Evolutionary conservation across 2,113 vertebrate genomes (phyloP), one percentile per base, ranked within the genome.

Genomic region (Calidris pygmaea): DNA sequence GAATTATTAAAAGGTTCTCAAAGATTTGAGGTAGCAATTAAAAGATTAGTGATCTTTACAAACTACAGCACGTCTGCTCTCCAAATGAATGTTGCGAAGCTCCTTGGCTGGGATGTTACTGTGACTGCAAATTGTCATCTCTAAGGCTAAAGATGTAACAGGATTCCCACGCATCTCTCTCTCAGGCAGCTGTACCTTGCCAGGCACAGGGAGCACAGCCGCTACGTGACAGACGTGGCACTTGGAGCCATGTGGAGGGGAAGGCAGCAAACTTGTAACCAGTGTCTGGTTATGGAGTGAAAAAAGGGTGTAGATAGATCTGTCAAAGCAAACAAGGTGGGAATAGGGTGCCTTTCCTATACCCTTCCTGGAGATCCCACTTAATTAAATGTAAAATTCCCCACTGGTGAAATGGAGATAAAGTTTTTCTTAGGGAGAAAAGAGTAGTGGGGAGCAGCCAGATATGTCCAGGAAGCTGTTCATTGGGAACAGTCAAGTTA

Each of bases 161-260:
- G 78, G 56, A 85, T 87, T 85, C 74, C 87, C 92, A 78, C 5
- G 0, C 80, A n/a, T 11, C 56, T 55, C 68, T 66, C 39, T 55
- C 32, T 1, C n/a, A 70, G 67, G 35, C 91, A 89, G 92, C 62
- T 72, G 73, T 37, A 77, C 26, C 7, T 79, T 65, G 34, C 66
- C 34, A 6, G 0, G 47, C 47, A 4, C 21, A 39, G 62, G 35
- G 58, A 35, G 20, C 3, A 10, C 67, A 83, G 53, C 67, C 3
- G 2, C 62, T 29, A 0, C 0, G 1, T 34, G 81, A 8, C 73
- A 91, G 56, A 62, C 3, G 0, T 60, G 11, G 50, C 24, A 10
- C 70, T 48, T 10, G 32, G 48, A 77, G 59, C 45, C 10, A 6
- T 20, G 80, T 4, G 26, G 43, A 75, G n/a, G 48, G 70, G 47